Evolutionary conservation across 2,113 vertebrate genomes (phyloP), one percentile per base, ranked within the genome.

Genomic region (Orycteropus afer): DNA sequence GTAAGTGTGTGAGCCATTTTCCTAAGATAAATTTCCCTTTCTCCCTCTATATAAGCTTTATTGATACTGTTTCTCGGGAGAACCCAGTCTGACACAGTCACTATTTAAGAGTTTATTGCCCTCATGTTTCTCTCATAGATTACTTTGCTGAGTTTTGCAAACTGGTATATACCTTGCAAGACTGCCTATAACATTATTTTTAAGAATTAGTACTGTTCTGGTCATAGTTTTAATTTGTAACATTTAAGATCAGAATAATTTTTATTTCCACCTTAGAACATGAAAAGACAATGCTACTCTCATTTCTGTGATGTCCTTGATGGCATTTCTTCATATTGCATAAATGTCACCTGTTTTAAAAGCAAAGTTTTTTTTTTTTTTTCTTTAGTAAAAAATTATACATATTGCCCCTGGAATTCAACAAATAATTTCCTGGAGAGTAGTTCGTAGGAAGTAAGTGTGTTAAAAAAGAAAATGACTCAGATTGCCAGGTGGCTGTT

Each of bases 401-500:
- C 11, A 42, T 11, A 2, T 65, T 53, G 22, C 9, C 37, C 55
- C 2, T 85, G 42, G 74, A 82, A 76, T 53, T 57, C 59, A 92
- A 8, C 82, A n/a, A 13, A 6, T 1, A 84, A 7, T 32, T 96
- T 96, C 5, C 23, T 87, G 17, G 4, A 20, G 1, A 42, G 15
- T 49, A 95, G 25, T 40, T 86, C 23, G 40, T 76, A 95, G 45
- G 34, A 97, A 97, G 76, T 92, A 32, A 29, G 4, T 47, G 32
- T 51, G 10, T 63, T 94, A 37, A 78, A 61, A 92, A n/a, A 81
- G 40, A 92, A 96, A 89, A 88, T 55, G 17, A 67, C 32, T 90
- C 23, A n/a, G 29, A 90, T 86, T 91, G 49, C 32, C 69, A 82
- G 90, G 45, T 7, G 86, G 4, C 11, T n/a, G n/a, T n/a, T n/a